phyloP scores from a whole-genome alignment of 1,140 invertebrate genomes.

The Cotesia chilonis region DNA sequence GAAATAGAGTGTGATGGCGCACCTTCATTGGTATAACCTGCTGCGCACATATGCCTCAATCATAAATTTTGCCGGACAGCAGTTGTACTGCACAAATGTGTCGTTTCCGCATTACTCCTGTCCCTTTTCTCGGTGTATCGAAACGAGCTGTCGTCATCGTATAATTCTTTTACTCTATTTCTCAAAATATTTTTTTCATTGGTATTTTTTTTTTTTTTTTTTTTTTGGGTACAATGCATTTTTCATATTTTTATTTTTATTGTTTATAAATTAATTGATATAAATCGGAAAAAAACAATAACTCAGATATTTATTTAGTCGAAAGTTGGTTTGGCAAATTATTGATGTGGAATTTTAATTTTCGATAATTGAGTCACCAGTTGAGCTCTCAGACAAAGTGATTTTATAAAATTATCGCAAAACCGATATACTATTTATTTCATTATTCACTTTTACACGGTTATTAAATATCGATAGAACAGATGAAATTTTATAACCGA shows the following conservation, averaged over 20 bases:
- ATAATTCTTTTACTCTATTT: slow-evolving; percentile 12
- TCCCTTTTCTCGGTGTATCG: background rate
- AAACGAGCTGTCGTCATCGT: slow-evolving; percentile 1
- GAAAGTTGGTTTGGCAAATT: too few species aligned
- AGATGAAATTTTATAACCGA: too few species aligned
- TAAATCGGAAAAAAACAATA: too few species aligned
- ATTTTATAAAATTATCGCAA: too few species aligned
- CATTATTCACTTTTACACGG: too few species aligned
- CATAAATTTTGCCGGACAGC: slow-evolving; percentile 15
- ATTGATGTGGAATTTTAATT: too few species aligned
- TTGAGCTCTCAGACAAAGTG: too few species aligned
- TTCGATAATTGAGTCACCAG: too few species aligned
- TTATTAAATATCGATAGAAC: too few species aligned
- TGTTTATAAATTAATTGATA: background rate
- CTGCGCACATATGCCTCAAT: slow-evolving; percentile 14
- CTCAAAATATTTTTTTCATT: background rate
- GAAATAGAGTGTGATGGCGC: background rate
- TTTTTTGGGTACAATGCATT: background rate
- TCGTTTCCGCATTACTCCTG: background rate
- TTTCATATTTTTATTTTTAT: too few species aligned
- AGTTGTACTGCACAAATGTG: slow-evolving; percentile 19
- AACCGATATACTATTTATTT: too few species aligned
- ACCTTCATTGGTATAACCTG: background rate
- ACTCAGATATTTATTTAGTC: too few species aligned
- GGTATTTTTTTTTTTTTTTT: background rate